Percentiles rank a stretch among this genome's conserved stretches.
Conservation (phyloP, 2,888 invertebrate genomes). For the Prosapia bicincta region DNA sequence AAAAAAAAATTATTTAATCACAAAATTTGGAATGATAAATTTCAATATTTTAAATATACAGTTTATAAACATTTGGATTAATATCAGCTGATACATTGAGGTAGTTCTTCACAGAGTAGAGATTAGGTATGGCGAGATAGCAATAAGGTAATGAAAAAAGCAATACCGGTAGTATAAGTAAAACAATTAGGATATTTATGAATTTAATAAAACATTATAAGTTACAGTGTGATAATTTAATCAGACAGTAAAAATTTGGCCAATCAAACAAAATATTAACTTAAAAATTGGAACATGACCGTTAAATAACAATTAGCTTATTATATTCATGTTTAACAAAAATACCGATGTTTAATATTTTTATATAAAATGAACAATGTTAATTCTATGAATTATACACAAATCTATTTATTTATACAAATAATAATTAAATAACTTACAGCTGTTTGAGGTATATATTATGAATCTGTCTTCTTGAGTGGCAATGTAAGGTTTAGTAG, state of each 20-base stretch:
- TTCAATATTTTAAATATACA: too few relatives aligned
- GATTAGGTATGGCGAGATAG: too few relatives aligned
- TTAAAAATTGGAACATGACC: neutral
- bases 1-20: too few relatives aligned
- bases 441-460: neutral
- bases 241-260: neutral
- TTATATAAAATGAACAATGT: neutral
- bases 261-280: neutral
- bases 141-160: too few relatives aligned
- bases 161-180: too few relatives aligned
- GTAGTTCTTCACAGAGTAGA: too few relatives aligned
- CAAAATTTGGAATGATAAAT: too few relatives aligned
- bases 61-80: too few relatives aligned
- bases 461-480: constrained; percentile 5
- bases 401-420: neutral
- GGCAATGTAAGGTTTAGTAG: constrained; percentile 22
- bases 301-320: neutral
- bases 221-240: too few relatives aligned
- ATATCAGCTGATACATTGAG: too few relatives aligned
- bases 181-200: too few relatives aligned
- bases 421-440: neutral
- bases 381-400: neutral
- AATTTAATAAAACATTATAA: too few relatives aligned
- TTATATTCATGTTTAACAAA: neutral
- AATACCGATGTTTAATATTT: constrained; percentile 2